Conservation (phyloP, 2,888 invertebrate genomes). For the Troides helena region DNA sequence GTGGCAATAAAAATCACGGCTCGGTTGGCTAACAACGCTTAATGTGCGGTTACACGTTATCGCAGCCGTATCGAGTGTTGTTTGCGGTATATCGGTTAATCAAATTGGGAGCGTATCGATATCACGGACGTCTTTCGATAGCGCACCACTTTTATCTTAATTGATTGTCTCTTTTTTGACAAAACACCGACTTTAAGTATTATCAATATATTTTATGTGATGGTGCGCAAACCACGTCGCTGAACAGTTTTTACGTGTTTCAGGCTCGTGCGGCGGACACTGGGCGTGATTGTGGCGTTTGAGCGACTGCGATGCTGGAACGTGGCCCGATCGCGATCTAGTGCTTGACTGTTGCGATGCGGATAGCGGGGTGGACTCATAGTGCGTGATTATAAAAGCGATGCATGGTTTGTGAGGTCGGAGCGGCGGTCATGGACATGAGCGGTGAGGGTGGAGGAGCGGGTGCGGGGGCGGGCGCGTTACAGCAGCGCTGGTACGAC, state of each 20-base stretch:
- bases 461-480: slow-evolving; percentile 62
- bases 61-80: slow-evolving; percentile 72
- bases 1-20: slow-evolving; percentile 75
- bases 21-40: slow-evolving; percentile 70
- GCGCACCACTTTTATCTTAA: slow-evolving; percentile 72
- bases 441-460: slow-evolving; percentile 71
- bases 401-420: slow-evolving; percentile 79
- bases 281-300: slow-evolving; percentile 34
- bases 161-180: slow-evolving; percentile 69
- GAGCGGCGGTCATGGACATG: slow-evolving; percentile 75
- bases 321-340: slow-evolving; percentile 45
- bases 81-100: slow-evolving; percentile 72
- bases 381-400: slow-evolving; percentile 74
- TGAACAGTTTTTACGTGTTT: slow-evolving; percentile 35
- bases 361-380: slow-evolving; percentile 70
- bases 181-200: slow-evolving; percentile 56
- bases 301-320: slow-evolving; percentile 47
- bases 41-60: slow-evolving; percentile 70
- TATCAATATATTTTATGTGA: slow-evolving; percentile 49
- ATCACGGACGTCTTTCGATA: slow-evolving; percentile 69
- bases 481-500: slow-evolving; percentile 80
- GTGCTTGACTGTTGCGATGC: slow-evolving; percentile 59
- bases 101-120: slow-evolving; percentile 77
- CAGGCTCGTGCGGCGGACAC: slow-evolving; percentile 55
- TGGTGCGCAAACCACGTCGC: slow-evolving; percentile 39